Evolutionary conservation across 2,888 invertebrate species (phyloP), one percentile per base, ranked within the genome.

Genomic region (Drosophila vallismaia): DNA sequence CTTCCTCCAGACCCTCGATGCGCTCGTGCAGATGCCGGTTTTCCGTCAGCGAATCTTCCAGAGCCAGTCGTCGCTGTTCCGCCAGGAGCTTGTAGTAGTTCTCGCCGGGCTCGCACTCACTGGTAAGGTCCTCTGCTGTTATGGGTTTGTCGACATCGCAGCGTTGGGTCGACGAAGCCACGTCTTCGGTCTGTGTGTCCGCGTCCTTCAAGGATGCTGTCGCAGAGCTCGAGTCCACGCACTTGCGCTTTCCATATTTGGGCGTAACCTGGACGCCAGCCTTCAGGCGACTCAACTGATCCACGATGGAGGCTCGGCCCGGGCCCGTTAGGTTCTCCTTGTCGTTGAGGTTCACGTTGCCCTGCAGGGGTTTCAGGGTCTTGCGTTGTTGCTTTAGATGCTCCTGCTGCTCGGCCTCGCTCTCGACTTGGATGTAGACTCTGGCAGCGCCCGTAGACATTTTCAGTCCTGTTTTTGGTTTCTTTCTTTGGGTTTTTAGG

Each of bases 81-180:
- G 96, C 95, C 71, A 96, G 89, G 48, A 94, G 92, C 91, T 95
- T 93, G 95, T 96, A 97, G 89, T 96, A 97, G 71, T 94, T 94
- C 85, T 94, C 94, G 62, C 95, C 94, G 3, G 96, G 95, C 38
- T 93, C 93, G 60, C 93, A 93, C 62, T 94, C 94, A 44, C 94
- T 94, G 1, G 95, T 96, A 36, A 96, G 92, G 89, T 96, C 96
- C 76, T 94, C 94, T 8, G 92, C 93, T 50, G 94, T 94, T 38
- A 96, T 93, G 10, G 88, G 76, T 4, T 75, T 72, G 48, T 81
- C 76, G 2, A 63, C 67, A n/a, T 66, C 58, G 4, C 40, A 44
- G 19, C 14, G 24, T 14, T 45, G 7, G 7, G 29, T 10, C 0
- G 31, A 7, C 44, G 14, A 42, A 42, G 19, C 9, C 40, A 31